Conservation (phyloP, 2,797 vertebrate genomes). For the Carduelis carduelis region DNA sequence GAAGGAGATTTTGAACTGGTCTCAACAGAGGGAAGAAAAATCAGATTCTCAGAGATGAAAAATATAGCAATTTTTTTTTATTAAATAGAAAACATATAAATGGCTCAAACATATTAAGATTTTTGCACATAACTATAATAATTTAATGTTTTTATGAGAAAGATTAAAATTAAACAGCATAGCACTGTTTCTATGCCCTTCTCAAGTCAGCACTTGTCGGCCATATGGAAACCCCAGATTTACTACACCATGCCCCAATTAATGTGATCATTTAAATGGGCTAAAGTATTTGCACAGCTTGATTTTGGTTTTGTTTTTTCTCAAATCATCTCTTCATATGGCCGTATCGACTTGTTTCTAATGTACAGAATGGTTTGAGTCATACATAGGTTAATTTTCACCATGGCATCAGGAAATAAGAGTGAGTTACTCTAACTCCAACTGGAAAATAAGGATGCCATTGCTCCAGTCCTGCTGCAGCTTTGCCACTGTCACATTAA, state of each 20-base stretch:
- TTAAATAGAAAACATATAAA: not conserved
- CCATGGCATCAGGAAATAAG: not conserved
- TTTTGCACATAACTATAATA: not conserved
- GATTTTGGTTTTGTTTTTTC: not conserved
- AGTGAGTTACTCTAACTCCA: not conserved
- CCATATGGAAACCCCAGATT: not conserved
- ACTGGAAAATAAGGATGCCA: not conserved
- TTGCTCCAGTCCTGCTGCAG: not conserved
- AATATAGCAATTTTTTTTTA: not conserved
- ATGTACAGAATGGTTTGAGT: not conserved
- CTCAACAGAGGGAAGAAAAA: not conserved
- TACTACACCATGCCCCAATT: not conserved
- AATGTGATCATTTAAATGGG: not conserved
- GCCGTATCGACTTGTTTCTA: accelerated
- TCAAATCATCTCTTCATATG: not conserved
- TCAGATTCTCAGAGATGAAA: not conserved
- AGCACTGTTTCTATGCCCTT: not conserved
- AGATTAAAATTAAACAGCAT: not conserved
- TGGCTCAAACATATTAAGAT: not conserved
- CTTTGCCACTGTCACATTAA: not conserved
- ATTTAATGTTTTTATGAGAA: not conserved
- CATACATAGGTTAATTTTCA: accelerated
- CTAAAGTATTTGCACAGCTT: not conserved
- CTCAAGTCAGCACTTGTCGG: not conserved
- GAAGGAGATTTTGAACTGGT: not conserved